These are phyloP conservation scores for Peromyscus nudipes DNA, from an alignment of 2,797 vertebrate species.

Conservation along the genomic window DNA sequence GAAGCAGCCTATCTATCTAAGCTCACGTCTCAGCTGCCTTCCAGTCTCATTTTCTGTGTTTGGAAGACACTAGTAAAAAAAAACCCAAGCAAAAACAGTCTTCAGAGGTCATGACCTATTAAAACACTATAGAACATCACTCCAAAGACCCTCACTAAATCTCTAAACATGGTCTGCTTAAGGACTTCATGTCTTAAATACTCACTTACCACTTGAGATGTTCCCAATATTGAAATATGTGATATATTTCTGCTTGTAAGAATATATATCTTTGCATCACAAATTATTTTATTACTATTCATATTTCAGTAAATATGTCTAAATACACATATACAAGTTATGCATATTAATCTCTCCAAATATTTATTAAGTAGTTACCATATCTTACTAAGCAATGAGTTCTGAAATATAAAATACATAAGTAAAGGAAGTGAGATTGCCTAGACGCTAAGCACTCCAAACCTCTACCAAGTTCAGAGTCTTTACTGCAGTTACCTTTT, in stretches of 20 bases:
- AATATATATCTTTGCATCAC: not conserved
- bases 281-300: not conserved
- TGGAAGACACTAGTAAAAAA: conserved; percentile 14
- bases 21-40: conserved; percentile 36
- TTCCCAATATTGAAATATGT: conserved; percentile 47
- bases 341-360: not conserved
- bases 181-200: conserved; percentile 2
- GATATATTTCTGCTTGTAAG: not conserved
- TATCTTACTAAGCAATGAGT: conserved; percentile 7
- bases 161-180: not conserved
- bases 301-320: not conserved
- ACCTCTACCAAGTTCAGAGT: not conserved
- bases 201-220: not conserved
- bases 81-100: conserved; percentile 38
- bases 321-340: not conserved
- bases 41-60: not conserved
- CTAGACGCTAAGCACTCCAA: not conserved
- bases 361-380: conserved; percentile 49
- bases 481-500: not conserved
- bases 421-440: not conserved
- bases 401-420: conserved; percentile 52
- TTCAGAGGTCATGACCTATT: conserved; percentile 16
- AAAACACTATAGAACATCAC: not conserved
- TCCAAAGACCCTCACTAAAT: not conserved
- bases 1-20: not conserved